Evolutionary conservation across 2,797 vertebrate species (phyloP).

Genomic region (Hydrocynus forskahlii): DNA sequence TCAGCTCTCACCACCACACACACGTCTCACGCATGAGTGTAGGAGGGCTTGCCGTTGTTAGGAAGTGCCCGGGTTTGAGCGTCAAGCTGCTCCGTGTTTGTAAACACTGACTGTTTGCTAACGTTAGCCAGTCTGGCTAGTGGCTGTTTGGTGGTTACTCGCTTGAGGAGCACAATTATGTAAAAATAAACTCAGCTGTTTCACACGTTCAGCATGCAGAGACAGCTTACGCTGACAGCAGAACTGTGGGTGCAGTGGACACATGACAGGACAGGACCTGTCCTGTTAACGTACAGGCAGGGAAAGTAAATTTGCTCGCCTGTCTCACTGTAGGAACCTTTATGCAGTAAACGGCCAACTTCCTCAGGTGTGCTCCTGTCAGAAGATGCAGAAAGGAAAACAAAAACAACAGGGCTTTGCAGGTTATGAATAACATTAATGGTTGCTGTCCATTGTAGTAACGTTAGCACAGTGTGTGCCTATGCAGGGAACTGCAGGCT

Average conservation of each 20-base stretch:
- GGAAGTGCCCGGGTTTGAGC: background rate
- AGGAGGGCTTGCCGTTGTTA: background rate
- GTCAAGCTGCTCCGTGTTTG: background rate
- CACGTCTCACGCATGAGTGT: conserved; percentile 8
- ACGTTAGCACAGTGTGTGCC: background rate
- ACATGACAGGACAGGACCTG: background rate
- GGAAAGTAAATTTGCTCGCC: too few species aligned
- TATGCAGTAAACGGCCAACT: background rate
- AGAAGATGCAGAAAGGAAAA: background rate
- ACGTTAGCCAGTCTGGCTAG: conserved; percentile 15
- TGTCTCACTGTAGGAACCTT: background rate
- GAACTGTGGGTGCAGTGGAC: background rate
- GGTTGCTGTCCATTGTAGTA: background rate
- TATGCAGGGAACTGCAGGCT: too few species aligned
- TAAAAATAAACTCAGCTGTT: background rate
- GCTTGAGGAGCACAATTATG: background rate
- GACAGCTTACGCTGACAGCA: too few species aligned
- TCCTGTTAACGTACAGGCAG: too few species aligned
- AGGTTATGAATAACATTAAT: background rate
- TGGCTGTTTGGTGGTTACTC: background rate
- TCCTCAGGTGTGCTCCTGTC: background rate
- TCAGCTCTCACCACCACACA: background rate
- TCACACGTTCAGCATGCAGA: background rate
- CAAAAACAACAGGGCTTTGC: background rate
- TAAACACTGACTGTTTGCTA: conserved; percentile 32